Evolutionary conservation across 2,888 invertebrate genomes (phyloP).

Genomic region (Eristalis tenax): DNA sequence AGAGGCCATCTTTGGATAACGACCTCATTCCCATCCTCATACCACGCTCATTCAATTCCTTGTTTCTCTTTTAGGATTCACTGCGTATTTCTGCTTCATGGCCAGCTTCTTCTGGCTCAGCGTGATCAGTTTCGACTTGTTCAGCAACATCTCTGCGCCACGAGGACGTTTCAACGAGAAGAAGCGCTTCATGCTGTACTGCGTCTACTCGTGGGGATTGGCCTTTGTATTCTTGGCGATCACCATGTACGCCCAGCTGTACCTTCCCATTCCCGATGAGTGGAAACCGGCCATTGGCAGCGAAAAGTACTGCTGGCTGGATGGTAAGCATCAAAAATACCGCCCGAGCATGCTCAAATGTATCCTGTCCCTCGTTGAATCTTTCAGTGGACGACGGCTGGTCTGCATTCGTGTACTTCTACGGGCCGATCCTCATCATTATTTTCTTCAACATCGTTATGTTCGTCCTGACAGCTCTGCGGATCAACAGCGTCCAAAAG

Average conservation of each 20-base stretch:
- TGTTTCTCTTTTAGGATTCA: conserved; percentile 83
- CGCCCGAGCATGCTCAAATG: background rate
- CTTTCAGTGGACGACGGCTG: conserved; percentile 76
- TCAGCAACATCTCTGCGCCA: conserved; percentile 83
- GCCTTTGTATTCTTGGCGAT: conserved; percentile 75
- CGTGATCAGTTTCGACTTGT: conserved; percentile 93
- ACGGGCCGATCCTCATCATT: conserved; percentile 77
- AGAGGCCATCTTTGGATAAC: no score
- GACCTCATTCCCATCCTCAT: background rate
- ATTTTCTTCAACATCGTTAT: conserved; percentile 78
- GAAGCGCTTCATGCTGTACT: conserved; percentile 79
- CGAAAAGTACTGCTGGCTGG: conserved; percentile 83
- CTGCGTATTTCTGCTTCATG: conserved; percentile 89
- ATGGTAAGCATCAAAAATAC: conserved; percentile 79
- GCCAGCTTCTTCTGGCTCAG: conserved; percentile 93
- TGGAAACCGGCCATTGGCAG: conserved; percentile 83
- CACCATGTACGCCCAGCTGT: conserved; percentile 77
- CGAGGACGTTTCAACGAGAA: conserved; percentile 78
- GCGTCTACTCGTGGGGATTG: conserved; percentile 79
- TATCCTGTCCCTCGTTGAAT: background rate
- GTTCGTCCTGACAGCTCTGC: conserved; percentile 79
- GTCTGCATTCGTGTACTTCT: conserved; percentile 79
- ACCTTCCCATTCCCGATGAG: conserved; percentile 72
- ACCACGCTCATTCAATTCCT: background rate
- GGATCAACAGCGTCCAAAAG: conserved; percentile 78